Evolutionary conservation across 2,888 invertebrate species (phyloP).

Genomic region (Drosophila heteroneura): DNA sequence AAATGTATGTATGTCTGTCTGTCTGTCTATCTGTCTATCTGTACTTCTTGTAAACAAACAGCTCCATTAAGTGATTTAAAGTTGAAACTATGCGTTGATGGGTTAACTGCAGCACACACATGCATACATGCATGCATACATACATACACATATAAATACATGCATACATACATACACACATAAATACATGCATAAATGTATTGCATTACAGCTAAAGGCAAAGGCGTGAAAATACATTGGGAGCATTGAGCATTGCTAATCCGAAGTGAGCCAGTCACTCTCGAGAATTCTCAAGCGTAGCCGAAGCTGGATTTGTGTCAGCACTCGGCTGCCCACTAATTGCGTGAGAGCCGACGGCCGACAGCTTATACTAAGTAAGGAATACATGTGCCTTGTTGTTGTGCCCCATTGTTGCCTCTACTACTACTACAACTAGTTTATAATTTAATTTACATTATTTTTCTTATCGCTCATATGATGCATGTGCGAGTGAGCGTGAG

Average conservation of each 20-base stretch:
- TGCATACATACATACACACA: neutral
- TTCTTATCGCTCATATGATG: conserved; percentile 50
- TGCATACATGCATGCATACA: no score
- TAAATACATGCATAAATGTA: neutral
- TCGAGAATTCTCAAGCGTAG: conserved; percentile 44
- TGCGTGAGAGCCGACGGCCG: conserved; percentile 67
- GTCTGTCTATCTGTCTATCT: neutral
- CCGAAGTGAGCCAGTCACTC: conserved; percentile 8
- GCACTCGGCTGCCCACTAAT: conserved; percentile 50
- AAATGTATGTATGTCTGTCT: conserved; percentile 28
- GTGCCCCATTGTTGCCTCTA: conserved; percentile 59
- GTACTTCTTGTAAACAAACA: conserved; percentile 60
- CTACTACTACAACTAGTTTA: conserved; percentile 53
- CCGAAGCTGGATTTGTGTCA: conserved; percentile 63
- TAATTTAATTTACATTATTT: conserved; percentile 73
- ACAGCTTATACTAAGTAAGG: conserved; percentile 48
- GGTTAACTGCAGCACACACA: conserved; percentile 46
- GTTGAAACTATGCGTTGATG: conserved; percentile 69
- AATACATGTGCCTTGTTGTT: conserved; percentile 44
- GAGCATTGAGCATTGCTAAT: conserved; percentile 27
- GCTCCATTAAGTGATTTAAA: conserved; percentile 79
- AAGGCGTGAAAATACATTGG: conserved; percentile 16
- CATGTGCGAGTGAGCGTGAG: conserved; percentile 4
- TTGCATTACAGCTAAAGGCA: conserved; percentile 34
- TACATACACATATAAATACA: neutral